Percentiles rank a stretch among this genome's conserved stretches.
Evolutionary conservation across 92 coral and sea anemone genomes (phyloP).

Genomic region (Scolanthus callimorphus): DNA sequence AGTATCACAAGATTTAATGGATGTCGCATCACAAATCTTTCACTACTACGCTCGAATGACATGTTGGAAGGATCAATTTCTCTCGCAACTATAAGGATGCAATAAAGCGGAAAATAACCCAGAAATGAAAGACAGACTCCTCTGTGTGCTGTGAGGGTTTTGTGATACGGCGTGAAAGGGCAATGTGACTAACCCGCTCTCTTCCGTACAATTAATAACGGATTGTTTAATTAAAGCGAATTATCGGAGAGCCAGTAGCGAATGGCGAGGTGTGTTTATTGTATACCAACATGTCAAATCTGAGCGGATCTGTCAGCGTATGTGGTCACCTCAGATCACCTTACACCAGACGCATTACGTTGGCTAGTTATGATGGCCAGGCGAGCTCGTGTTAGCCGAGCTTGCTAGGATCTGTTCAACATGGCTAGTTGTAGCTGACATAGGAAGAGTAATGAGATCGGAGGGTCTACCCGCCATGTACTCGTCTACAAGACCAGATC

Average conservation of each 20-base stretch:
- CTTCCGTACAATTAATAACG: conserved; percentile 25
- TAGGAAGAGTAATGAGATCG: conserved; percentile 34
- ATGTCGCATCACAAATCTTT: too few species aligned
- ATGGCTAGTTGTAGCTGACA: not conserved
- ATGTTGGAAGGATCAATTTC: too few species aligned
- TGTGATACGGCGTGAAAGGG: not conserved
- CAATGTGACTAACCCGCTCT: not conserved
- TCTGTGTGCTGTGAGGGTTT: too few species aligned
- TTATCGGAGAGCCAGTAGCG: conserved; percentile 36
- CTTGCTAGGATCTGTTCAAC: conserved; percentile 1
- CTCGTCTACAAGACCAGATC: conserved; percentile 10
- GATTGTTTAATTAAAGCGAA: conserved; percentile 38
- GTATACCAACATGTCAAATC: conserved; percentile 5
- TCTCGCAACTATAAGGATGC: too few species aligned
- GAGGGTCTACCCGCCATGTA: conserved; percentile 18
- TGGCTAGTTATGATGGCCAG: not conserved
- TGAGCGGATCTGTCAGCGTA: conserved; percentile 25
- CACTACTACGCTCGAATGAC: too few species aligned
- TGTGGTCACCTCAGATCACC: conserved; percentile 16
- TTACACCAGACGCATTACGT: too few species aligned
- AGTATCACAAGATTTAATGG: not conserved
- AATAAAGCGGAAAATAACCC: too few species aligned
- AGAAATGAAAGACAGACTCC: too few species aligned
- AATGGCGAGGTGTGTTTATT: conserved; percentile 12
- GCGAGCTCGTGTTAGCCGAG: not conserved